These are phyloP conservation scores for Enteromius anoplus DNA, from an alignment of 2,797 vertebrate species.

Conservation along the genomic window DNA sequence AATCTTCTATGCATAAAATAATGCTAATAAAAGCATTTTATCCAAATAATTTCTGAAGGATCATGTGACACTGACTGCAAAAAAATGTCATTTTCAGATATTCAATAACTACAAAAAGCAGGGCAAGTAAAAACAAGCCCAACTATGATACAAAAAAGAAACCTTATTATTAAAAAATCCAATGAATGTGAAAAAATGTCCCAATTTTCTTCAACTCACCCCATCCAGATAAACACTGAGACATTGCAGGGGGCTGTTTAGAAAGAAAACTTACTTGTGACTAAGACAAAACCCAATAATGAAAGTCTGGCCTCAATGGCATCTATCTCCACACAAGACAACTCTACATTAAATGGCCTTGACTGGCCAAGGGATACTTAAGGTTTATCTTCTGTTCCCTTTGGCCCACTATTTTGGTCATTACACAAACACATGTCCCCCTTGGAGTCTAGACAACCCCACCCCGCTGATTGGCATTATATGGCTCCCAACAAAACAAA, in stretches of 20 bases:
- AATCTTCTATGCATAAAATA: background rate
- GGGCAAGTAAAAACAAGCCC: background rate
- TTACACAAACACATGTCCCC: constrained; percentile 36
- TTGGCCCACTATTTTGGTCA: constrained; percentile 28
- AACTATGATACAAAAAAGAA: background rate
- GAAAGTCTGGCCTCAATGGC: background rate
- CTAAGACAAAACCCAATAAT: constrained; percentile 25
- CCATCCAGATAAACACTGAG: background rate
- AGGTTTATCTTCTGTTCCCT: constrained; percentile 19
- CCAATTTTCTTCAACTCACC: constrained; percentile 5
- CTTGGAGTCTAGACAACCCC: constrained; percentile 27
- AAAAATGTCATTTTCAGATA: background rate
- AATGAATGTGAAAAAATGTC: background rate
- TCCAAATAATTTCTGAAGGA: background rate
- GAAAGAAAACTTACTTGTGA: background rate
- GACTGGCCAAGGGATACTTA: constrained; percentile 15
- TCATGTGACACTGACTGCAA: background rate
- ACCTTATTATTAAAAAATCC: background rate
- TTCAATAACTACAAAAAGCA: background rate
- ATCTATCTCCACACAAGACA: background rate
- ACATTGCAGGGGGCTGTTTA: background rate
- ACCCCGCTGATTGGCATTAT: constrained; percentile 40
- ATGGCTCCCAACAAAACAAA: constrained; percentile 50
- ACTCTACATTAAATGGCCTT: background rate
- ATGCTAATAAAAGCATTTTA: background rate